Base-by-base conservation (phyloP, 2,888 invertebrate genomes). In the Tetragonula carbonaria region DNA sequence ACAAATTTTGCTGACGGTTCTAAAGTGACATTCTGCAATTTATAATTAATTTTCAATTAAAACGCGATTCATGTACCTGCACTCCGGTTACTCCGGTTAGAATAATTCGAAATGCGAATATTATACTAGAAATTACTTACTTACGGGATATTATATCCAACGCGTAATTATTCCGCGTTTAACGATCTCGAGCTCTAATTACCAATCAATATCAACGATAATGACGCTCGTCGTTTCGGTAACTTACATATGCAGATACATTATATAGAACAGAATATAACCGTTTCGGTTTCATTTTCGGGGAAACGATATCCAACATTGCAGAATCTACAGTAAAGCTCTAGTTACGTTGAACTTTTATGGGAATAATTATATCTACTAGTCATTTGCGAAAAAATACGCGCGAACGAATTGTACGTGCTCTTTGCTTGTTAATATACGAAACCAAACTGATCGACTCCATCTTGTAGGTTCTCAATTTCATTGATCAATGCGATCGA, bases 121-220 rank as follows among this genome's bases (percentile, higher is more conserved):
- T 71, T 53, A 45, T 63, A 38, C 28, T 28, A 28, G 21, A 65
- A 73, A 55, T 78, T 72, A 72, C n/a, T 45, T 5, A n/a, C 45
- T 73, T 28, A 55, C 16, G 16, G 45, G 38, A 28, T 14, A 45
- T 21, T 13, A 53, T 65, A 63, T 16, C 65, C 16, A 8, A 14
- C 14, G 50, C 13, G n/a, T 21, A 65, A 65, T 73, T 78, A 73
- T 18, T 73, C 2, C 65, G 18, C 45, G 55, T 65, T 65, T 55
- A 73, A 78, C 28, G 73, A 66, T 78, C 53, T 5, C 68, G n/a
- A 53, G 65, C 28, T 72, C 6, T 28, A 5, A 16, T 78, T 63
- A 51, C 53, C 51, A 72, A 73, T 55, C 73, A 73, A 78, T 78
- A 73, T 23, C 21, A 28, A 51, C 21, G 23, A 53, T 77, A 77